Conservation (phyloP, 2,888 invertebrate genomes). For the Seira sanloemensis region DNA sequence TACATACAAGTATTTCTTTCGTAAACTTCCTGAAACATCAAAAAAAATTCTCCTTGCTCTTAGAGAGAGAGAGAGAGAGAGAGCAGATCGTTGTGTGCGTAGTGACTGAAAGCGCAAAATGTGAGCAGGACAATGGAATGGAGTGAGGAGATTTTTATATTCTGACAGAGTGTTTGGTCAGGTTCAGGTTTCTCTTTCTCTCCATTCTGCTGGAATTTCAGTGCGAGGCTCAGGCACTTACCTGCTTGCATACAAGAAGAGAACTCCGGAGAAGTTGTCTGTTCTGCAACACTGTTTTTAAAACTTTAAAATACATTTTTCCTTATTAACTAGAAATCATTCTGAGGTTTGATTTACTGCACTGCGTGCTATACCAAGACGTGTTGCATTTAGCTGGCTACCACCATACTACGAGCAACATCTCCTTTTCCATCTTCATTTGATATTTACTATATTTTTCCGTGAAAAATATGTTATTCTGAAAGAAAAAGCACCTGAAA, state of each 20-base stretch:
- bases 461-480: background rate
- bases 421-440: slow-evolving; percentile 17
- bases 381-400: background rate
- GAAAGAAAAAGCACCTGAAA: background rate
- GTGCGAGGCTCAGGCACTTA: too few species aligned
- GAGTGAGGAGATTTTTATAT: background rate
- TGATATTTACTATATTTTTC: slow-evolving; percentile 30
- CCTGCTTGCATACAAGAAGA: background rate
- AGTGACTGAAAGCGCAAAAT: background rate
- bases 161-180: background rate
- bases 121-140: background rate
- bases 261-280: background rate
- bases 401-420: background rate
- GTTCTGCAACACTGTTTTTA: slow-evolving; percentile 4
- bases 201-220: background rate
- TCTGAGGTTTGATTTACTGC: slow-evolving; percentile 41
- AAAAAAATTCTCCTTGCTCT: background rate
- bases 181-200: background rate
- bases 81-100: background rate
- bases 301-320: background rate
- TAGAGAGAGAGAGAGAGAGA: too few species aligned
- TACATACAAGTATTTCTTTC: too few species aligned
- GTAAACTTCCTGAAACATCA: background rate
- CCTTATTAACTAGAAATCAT: slow-evolving; percentile 21
- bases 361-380: slow-evolving; percentile 40